A percentile compares a stretch with the other conserved stretches of the same genome.
phyloP scores from a whole-genome alignment of 2,888 invertebrate species.

The Cantharis rufa region DNA sequence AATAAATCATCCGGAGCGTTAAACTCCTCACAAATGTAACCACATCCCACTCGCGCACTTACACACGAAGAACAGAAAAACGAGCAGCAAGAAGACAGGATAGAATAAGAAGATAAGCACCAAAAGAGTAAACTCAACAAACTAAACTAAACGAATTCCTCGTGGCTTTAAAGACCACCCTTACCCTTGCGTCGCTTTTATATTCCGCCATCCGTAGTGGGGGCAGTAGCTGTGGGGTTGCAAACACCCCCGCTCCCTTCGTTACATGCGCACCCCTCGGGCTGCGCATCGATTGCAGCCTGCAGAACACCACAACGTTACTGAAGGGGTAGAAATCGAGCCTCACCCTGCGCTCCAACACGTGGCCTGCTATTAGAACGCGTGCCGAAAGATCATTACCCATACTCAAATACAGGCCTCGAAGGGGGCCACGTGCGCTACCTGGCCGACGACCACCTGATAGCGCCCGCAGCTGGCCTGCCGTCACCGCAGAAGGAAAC shows the following conservation, averaged over 20 bases:
- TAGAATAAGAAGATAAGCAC: constrained; percentile 54
- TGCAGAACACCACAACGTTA: constrained; percentile 30
- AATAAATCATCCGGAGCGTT: constrained; percentile 31
- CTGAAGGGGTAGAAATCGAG: constrained; percentile 35
- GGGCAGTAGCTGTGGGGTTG: constrained; percentile 39
- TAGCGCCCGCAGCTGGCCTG: constrained; percentile 38
- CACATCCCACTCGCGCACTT: constrained; percentile 37
- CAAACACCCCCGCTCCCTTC: constrained; percentile 35
- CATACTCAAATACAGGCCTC: constrained; percentile 30
- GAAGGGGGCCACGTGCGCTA: constrained; percentile 32
- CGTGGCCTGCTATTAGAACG: constrained; percentile 41
- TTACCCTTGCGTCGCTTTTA: constrained; percentile 57
- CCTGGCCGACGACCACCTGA: constrained; percentile 40
- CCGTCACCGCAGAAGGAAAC: constrained; percentile 27
- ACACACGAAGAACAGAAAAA: constrained; percentile 46
- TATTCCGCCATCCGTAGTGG: constrained; percentile 48
- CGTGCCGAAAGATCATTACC: constrained; percentile 41
- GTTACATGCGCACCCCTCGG: constrained; percentile 34
- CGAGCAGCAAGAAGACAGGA: constrained; percentile 45
- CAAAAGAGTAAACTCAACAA: constrained; percentile 51
- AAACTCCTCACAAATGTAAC: constrained; percentile 25
- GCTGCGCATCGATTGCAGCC: constrained; percentile 42
- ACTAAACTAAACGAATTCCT: constrained; percentile 61
- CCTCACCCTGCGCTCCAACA: constrained; percentile 40
- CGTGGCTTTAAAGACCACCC: constrained; percentile 61